A percentile compares a stretch with the other conserved stretches of the same genome.
phyloP scores from a whole-genome alignment of 2,888 invertebrate genomes.

The Leucoma salicis region DNA sequence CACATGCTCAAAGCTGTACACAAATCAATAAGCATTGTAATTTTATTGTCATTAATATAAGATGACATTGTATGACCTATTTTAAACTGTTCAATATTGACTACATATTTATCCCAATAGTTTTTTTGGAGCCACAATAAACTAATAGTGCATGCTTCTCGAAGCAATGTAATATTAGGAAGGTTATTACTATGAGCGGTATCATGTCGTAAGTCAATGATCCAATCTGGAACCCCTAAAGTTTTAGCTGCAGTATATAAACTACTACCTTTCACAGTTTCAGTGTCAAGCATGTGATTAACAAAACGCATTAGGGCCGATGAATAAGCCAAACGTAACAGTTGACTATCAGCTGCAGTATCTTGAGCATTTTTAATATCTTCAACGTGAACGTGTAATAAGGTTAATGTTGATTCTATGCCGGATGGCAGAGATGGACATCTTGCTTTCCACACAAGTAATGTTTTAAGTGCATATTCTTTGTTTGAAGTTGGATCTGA shows the following conservation, averaged over 20 bases:
- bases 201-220: slow-evolving; percentile 89
- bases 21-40: slow-evolving; percentile 57
- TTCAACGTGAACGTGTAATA: slow-evolving; percentile 77
- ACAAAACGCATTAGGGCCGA: slow-evolving; percentile 85
- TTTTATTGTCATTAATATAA: slow-evolving; percentile 48
- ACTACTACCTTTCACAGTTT: slow-evolving; percentile 75
- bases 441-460: slow-evolving; percentile 82
- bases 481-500: slow-evolving; percentile 49
- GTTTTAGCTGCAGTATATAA: slow-evolving; percentile 83
- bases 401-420: slow-evolving; percentile 82
- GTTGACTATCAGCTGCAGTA: slow-evolving; percentile 57
- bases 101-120: slow-evolving; percentile 84
- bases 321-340: slow-evolving; percentile 82
- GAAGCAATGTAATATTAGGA: slow-evolving; percentile 84
- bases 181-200: slow-evolving; percentile 87
- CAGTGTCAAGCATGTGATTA: slow-evolving; percentile 83
- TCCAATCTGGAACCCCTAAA: slow-evolving; percentile 89
- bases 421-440: slow-evolving; percentile 81
- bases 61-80: slow-evolving; percentile 43
- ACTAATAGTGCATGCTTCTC: slow-evolving; percentile 83
- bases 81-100: slow-evolving; percentile 69
- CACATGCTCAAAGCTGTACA: slow-evolving; percentile 66
- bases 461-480: slow-evolving; percentile 66
- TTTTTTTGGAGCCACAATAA: slow-evolving; percentile 86
- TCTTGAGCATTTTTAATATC: slow-evolving; percentile 45